These are phyloP conservation scores for Galleria mellonella DNA, from an alignment of 1,140 invertebrate species.

Conservation along the genomic window DNA sequence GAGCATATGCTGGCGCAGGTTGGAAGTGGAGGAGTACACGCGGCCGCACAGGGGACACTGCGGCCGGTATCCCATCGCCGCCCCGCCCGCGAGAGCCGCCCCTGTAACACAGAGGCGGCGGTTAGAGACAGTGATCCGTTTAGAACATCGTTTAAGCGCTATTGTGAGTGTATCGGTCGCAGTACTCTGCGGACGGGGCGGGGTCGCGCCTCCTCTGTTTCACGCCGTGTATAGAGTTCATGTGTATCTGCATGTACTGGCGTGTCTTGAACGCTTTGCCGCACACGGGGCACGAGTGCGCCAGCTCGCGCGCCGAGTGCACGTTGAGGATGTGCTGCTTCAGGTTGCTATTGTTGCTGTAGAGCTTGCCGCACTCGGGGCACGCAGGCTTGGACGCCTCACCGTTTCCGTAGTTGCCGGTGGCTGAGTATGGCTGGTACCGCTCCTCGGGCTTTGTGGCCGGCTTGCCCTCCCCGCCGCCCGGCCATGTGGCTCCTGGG, in stretches of 20 bases:
- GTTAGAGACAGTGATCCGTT: conserved; percentile 38
- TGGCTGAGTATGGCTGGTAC: conserved; percentile 15
- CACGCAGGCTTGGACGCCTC: conserved; percentile 76
- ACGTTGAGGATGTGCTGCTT: conserved; percentile 85
- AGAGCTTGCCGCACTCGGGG: conserved; percentile 80
- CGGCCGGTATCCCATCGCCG: conserved; percentile 73
- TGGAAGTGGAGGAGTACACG: conserved; percentile 81
- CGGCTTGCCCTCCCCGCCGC: conserved; percentile 25
- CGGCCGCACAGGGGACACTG: conserved; percentile 81
- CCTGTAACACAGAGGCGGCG: conserved; percentile 75
- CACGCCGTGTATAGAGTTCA: conserved; percentile 81
- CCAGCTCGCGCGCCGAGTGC: conserved; percentile 79
- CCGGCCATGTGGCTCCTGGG: conserved; percentile 54
- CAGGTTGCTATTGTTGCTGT: conserved; percentile 80
- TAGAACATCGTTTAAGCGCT: conserved; percentile 34
- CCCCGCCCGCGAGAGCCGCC: conserved; percentile 71
- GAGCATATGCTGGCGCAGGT: conserved; percentile 82
- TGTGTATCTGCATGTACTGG: conserved; percentile 82
- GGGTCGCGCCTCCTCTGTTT: conserved; percentile 73
- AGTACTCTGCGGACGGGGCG: conserved; percentile 42
- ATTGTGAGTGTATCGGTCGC: conserved; percentile 54
- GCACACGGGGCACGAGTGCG: conserved; percentile 79
- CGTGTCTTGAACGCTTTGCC: conserved; percentile 81
- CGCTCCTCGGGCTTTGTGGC: conserved; percentile 25
- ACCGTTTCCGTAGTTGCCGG: conserved; percentile 28